These are phyloP conservation scores for Asarcornis scutulata DNA, from an alignment of 2,113 vertebrate genomes.

Conservation along the genomic window DNA sequence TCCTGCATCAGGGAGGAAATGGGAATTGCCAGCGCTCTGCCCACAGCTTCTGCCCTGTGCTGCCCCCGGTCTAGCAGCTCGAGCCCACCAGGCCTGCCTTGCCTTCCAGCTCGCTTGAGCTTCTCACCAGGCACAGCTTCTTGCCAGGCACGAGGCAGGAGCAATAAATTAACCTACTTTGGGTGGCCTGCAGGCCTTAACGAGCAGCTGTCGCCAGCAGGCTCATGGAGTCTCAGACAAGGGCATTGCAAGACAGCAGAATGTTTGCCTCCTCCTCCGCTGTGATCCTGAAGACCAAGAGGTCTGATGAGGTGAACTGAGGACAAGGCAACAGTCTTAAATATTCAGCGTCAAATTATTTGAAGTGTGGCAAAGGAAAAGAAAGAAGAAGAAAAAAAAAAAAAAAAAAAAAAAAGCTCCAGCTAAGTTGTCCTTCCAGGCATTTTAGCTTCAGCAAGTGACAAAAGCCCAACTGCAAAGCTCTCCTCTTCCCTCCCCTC, in stretches of 20 bases:
- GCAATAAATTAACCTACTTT: constrained; percentile 35
- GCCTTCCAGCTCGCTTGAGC: not conserved
- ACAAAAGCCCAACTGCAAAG: fast-evolving
- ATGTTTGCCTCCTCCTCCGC: not conserved
- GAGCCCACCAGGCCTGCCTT: not conserved
- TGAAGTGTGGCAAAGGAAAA: not conserved
- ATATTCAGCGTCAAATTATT: constrained; percentile 34
- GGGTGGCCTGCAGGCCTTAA: constrained; percentile 22
- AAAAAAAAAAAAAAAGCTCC: not conserved
- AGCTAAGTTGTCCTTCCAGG: not conserved
- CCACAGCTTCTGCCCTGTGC: not conserved
- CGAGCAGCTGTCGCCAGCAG: not conserved
- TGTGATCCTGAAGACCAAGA: not conserved
- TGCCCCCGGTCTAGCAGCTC: not conserved
- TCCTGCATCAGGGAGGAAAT: not conserved
- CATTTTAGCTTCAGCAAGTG: not conserved
- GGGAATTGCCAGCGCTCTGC: not conserved
- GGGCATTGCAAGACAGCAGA: not conserved
- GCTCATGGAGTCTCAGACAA: fast-evolving
- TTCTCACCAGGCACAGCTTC: not conserved
- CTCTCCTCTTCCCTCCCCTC: not conserved
- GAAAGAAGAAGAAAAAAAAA: not conserved
- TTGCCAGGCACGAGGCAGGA: not conserved
- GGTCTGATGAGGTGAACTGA: constrained; percentile 38
- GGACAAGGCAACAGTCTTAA: constrained; percentile 19